Percentiles rank a stretch among this genome's conserved stretches.
phyloP scores from a whole-genome alignment of 2,888 invertebrate species.

The Rhopalosiphum nymphaeae region DNA sequence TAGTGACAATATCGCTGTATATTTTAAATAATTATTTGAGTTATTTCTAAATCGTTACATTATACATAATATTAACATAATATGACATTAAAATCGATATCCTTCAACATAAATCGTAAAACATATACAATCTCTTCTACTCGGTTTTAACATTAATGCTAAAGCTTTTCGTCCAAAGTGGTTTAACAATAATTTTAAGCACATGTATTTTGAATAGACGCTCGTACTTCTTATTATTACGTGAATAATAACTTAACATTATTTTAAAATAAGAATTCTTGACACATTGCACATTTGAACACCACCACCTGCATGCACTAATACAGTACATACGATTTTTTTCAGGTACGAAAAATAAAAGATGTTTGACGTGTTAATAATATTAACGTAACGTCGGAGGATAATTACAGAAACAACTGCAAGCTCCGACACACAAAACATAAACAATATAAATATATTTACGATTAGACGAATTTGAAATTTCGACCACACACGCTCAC shows the following conservation, averaged over 20 bases:
- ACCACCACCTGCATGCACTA: background rate
- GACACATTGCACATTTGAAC: background rate
- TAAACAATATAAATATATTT: background rate
- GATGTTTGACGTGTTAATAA: background rate
- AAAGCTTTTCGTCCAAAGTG: background rate
- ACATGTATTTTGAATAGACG: background rate
- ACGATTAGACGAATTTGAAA: background rate
- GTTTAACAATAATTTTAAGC: background rate
- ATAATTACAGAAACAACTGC: background rate
- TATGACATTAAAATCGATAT: background rate
- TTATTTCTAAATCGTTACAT: background rate
- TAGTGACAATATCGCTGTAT: background rate
- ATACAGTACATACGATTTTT: background rate
- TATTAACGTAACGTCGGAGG: background rate
- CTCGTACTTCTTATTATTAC: background rate
- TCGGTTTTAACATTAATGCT: background rate
- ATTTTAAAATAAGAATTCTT: background rate
- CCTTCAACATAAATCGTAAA: background rate
- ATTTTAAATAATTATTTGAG: background rate
- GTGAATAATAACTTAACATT: background rate
- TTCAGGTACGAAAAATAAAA: background rate
- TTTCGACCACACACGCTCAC: background rate
- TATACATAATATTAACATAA: background rate
- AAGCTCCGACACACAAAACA: background rate
- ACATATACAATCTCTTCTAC: background rate